phyloP scores from a whole-genome alignment of 92 coral and sea anemone genomes.

The Diadumene lineata region DNA sequence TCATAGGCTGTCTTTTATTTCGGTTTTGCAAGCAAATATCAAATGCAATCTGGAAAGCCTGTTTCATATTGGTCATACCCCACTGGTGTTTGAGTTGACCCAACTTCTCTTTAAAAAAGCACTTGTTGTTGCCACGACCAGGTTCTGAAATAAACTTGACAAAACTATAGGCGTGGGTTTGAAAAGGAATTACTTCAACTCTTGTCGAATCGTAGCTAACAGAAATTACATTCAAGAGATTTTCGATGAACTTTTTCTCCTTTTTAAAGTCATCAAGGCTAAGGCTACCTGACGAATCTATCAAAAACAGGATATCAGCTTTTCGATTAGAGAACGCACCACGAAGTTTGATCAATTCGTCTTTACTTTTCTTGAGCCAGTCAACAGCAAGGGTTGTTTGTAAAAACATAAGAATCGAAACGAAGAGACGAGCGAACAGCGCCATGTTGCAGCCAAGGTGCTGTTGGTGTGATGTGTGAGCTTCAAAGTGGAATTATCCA shows the following conservation, averaged over 20 bases:
- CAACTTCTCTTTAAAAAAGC: slow-evolving; percentile 68
- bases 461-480: not conserved
- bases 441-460: slow-evolving; percentile 2
- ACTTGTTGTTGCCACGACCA: slow-evolving; percentile 40
- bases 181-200: slow-evolving; percentile 77
- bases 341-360: slow-evolving; percentile 41
- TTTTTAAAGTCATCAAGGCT: slow-evolving; percentile 26
- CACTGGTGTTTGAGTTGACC: slow-evolving; percentile 11
- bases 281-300: slow-evolving; percentile 79
- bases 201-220: slow-evolving; percentile 72
- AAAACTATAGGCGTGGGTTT: slow-evolving; percentile 22
- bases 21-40: slow-evolving; percentile 37
- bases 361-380: slow-evolving; percentile 40
- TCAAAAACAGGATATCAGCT: slow-evolving; percentile 68
- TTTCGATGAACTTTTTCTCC: slow-evolving; percentile 64
- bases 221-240: slow-evolving; percentile 59
- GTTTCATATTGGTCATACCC: slow-evolving; percentile 62
- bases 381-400: not conserved
- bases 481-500: not conserved
- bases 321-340: slow-evolving; percentile 41
- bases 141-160: slow-evolving; percentile 63
- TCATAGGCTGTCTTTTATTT: slow-evolving; percentile 37
- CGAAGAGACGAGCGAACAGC: not conserved
- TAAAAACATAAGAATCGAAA: not conserved
- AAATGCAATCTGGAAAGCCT: slow-evolving; percentile 49